phyloP scores from a whole-genome alignment of 2,888 invertebrate genomes.

The Papilio demoleus region DNA sequence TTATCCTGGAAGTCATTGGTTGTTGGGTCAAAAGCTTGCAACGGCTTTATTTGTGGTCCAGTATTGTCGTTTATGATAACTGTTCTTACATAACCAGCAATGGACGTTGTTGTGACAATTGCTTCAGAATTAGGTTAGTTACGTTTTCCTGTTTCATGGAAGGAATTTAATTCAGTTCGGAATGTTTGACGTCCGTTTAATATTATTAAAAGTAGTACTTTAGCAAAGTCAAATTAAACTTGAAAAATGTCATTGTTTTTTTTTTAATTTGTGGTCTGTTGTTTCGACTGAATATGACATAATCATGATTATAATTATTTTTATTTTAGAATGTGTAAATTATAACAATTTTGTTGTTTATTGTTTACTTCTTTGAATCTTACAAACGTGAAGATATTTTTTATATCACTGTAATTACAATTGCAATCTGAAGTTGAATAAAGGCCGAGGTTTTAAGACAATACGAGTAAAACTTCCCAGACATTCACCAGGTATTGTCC shows the following conservation, averaged over 20 bases:
- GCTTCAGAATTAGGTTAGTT: slow-evolving; percentile 22
- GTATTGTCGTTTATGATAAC: slow-evolving; percentile 36
- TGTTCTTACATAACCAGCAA: slow-evolving; percentile 29
- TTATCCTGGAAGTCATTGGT: slow-evolving; percentile 37
- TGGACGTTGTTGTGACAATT: slow-evolving; percentile 38
- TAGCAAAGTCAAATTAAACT: neutral
- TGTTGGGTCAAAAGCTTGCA: slow-evolving; percentile 39
- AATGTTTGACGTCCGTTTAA: slow-evolving; percentile 12
- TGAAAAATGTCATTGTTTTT: too few relatives aligned
- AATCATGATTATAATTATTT: too few relatives aligned
- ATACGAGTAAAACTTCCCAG: slow-evolving; percentile 18
- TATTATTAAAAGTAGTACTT: neutral
- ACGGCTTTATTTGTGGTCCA: slow-evolving; percentile 37
- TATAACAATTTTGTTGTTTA: neutral
- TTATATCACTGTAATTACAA: neutral
- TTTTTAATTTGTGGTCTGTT: too few relatives aligned
- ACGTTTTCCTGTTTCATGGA: slow-evolving; percentile 28
- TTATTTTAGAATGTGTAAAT: too few relatives aligned
- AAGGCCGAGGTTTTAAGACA: slow-evolving; percentile 15
- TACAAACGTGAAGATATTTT: neutral
- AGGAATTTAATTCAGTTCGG: slow-evolving; percentile 23
- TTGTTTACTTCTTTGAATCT: neutral
- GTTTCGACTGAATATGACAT: too few relatives aligned
- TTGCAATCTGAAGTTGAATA: neutral
- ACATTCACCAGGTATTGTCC: slow-evolving; percentile 25